Base-by-base conservation (phyloP, 2,113 vertebrate species). In the Chionis minor region DNA sequence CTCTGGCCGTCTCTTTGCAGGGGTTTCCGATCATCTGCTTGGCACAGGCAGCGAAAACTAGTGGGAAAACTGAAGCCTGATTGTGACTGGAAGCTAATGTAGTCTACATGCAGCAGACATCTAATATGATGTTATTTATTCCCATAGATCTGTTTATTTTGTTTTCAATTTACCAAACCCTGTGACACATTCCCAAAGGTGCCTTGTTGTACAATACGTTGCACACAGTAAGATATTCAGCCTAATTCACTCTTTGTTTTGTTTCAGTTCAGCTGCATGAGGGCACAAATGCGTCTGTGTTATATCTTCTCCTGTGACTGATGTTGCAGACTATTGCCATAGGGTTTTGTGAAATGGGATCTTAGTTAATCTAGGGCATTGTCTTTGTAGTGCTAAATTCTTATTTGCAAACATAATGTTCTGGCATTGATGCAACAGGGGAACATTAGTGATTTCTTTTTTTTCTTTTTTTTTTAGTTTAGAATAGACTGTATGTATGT, bases 81-180 rank as follows among this genome's bases (percentile, higher is more conserved):
- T 86, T 97, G 88, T 95, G 94, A 86, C 94, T 96, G 77, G 83
- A 92, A 97, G 94, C 88, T 96, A 96, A 96, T 95, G 91, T 75
- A 93, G 96, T 94, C 96, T 97, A 91, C 94, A 92, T 81, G 93
- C 94, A 86, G 92, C 96, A 96, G 96, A 94, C 96, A 96, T 94
- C 97, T 97, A 97, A 96, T 97, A 97, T 96, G 96, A 97, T 96
- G 97, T 97, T 98, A 98, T 98, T 98, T 98, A 98, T 98, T 98
- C 97, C 94, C 97, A 98, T 93, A 98, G 97, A 97, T 97, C 95
- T 97, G 97, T 98, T 97, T 97, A 97, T 97, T 98, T 97, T 98
- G 96, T 96, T 98, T 98, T 98, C 96, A 97, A 97, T 97, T 98
- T 97, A 97, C 96, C 96, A 97, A 93, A 97, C 93, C 95, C 94